phyloP scores from a whole-genome alignment of 2,888 invertebrate species.

The Sarcophaga caerulescens region DNA sequence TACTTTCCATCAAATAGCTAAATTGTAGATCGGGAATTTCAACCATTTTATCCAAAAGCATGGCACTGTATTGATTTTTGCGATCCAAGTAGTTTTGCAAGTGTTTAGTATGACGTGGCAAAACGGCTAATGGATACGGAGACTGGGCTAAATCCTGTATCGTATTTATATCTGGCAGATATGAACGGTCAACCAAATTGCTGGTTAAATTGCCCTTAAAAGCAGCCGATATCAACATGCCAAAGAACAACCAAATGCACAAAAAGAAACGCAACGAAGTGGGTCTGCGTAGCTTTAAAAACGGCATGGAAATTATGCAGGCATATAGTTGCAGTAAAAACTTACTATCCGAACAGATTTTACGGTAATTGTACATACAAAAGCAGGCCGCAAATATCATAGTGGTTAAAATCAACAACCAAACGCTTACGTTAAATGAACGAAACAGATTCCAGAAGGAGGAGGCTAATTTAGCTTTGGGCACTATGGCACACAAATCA shows the following conservation, averaged over 20 bases:
- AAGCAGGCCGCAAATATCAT: slow-evolving; percentile 72
- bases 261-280: slow-evolving; percentile 74
- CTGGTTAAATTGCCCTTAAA: slow-evolving; percentile 80
- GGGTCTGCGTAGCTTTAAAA: slow-evolving; percentile 51
- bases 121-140: slow-evolving; percentile 78
- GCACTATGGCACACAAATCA: slow-evolving; percentile 83
- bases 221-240: slow-evolving; percentile 77
- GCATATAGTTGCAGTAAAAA: slow-evolving; percentile 72
- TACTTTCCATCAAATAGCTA: slow-evolving; percentile 78
- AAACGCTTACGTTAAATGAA: slow-evolving; percentile 76
- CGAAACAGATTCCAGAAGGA: slow-evolving; percentile 81
- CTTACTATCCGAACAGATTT: slow-evolving; percentile 38
- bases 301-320: slow-evolving; percentile 74
- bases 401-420: slow-evolving; percentile 73
- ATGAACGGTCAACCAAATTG: slow-evolving; percentile 76
- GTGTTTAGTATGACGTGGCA: slow-evolving; percentile 80
- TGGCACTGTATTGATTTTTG: slow-evolving; percentile 70
- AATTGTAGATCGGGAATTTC: slow-evolving; percentile 81
- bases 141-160: slow-evolving; percentile 75
- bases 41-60: slow-evolving; percentile 79
- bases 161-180: slow-evolving; percentile 77
- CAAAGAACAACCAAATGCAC: slow-evolving; percentile 77
- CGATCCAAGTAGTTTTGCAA: slow-evolving; percentile 79
- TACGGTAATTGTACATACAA: slow-evolving; percentile 67
- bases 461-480: slow-evolving; percentile 82